Conservation (phyloP, 2,113 vertebrate genomes). For the Ophiodon elongatus region DNA sequence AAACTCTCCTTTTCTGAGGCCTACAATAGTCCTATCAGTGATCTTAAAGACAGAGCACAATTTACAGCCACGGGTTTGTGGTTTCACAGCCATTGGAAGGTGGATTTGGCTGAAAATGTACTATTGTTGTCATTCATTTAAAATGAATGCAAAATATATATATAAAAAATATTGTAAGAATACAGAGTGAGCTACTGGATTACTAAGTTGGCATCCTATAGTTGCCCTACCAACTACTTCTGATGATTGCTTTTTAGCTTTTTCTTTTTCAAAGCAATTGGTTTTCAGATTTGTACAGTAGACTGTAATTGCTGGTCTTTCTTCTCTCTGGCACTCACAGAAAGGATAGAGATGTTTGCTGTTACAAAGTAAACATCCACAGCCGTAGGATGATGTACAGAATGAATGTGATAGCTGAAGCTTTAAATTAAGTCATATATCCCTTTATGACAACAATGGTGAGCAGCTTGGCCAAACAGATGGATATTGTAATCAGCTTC, state of each 20-base stretch:
- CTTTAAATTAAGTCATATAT: constrained; percentile 23
- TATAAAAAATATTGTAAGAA: neutral
- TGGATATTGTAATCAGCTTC: constrained; percentile 60
- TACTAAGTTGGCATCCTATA: neutral
- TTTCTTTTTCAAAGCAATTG: neutral
- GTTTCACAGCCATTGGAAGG: neutral
- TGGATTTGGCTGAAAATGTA: neutral
- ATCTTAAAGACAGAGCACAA: neutral
- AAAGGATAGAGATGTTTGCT: constrained; percentile 7
- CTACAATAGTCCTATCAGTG: neutral
- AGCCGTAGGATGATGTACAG: neutral
- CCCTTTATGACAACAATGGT: constrained; percentile 8
- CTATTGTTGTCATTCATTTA: neutral
- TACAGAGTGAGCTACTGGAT: neutral
- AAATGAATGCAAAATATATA: constrained; percentile 12
- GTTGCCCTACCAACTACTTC: neutral
- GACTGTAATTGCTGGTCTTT: neutral
- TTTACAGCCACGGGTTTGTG: neutral
- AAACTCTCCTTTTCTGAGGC: constrained; percentile 13
- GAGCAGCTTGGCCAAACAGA: constrained; percentile 28
- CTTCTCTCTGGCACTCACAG: constrained; percentile 2
- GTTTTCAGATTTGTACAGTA: neutral
- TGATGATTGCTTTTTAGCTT: neutral
- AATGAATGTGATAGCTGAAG: neutral
- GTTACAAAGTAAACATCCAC: constrained; percentile 24